Evolutionary conservation across 2,888 invertebrate genomes (phyloP).

Genomic region (Hypena proboscidalis): DNA sequence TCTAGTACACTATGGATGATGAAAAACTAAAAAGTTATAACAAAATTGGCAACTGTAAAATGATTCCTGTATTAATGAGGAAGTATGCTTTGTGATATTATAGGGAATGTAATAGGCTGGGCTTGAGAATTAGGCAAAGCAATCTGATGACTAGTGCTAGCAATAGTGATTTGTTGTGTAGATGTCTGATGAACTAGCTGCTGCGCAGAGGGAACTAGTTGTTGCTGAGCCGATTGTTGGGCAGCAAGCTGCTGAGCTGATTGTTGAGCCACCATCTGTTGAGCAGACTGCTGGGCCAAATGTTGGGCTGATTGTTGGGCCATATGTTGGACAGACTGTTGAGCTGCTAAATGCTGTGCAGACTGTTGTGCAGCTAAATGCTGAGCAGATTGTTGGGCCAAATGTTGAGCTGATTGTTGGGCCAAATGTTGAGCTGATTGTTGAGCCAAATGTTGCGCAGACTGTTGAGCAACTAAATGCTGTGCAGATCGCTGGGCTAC

Average conservation of each 20-base stretch:
- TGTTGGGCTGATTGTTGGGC: slow-evolving; percentile 72
- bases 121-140: slow-evolving; percentile 77
- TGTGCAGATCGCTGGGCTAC: slow-evolving; percentile 66
- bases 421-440: slow-evolving; percentile 62
- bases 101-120: slow-evolving; percentile 78
- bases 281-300: slow-evolving; percentile 62
- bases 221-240: slow-evolving; percentile 76
- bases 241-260: slow-evolving; percentile 73
- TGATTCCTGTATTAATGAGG: slow-evolving; percentile 60
- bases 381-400: slow-evolving; percentile 57
- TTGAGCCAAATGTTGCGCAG: slow-evolving; percentile 69
- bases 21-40: slow-evolving; percentile 5
- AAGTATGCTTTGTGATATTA: slow-evolving; percentile 79
- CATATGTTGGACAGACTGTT: slow-evolving; percentile 66
- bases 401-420: slow-evolving; percentile 60
- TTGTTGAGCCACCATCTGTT: slow-evolving; percentile 63
- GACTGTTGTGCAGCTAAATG: slow-evolving; percentile 55
- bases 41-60: slow-evolving; percentile 6
- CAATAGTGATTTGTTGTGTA: slow-evolving; percentile 79
- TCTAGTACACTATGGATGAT: slow-evolving; percentile 6
- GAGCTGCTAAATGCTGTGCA: slow-evolving; percentile 56
- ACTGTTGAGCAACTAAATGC: slow-evolving; percentile 61
- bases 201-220: slow-evolving; percentile 69
- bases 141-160: slow-evolving; percentile 80
- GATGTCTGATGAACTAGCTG: slow-evolving; percentile 78